Conservation (phyloP, 2,113 vertebrate genomes). For the Trematocara unimaculatum region DNA sequence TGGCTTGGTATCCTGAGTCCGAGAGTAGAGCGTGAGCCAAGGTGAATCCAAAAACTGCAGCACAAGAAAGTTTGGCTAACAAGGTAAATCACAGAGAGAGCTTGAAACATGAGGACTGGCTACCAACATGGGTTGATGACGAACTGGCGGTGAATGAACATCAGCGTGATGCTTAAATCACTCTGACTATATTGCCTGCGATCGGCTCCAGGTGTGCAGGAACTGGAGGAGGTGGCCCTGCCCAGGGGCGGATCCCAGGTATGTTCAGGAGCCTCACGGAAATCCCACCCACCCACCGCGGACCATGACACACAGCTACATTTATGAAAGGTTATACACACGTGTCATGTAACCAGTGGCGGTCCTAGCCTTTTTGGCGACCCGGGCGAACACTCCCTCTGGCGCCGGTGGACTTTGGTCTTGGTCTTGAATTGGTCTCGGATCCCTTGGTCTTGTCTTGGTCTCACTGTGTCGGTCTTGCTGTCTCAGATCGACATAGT, state of each 20-base stretch:
- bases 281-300: background rate
- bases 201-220: background rate
- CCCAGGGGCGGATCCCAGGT: background rate
- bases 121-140: background rate
- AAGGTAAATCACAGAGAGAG: background rate
- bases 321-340: background rate
- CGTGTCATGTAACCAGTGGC: background rate
- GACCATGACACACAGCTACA: background rate
- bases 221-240: background rate
- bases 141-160: fast-evolving
- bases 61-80: background rate
- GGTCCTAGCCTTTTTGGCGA: background rate
- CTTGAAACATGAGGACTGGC: background rate
- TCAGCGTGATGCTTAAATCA: background rate
- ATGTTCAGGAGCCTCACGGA: background rate
- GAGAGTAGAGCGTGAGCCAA: background rate
- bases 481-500: too few relatives aligned
- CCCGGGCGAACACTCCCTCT: background rate
- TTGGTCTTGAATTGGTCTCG: too few relatives aligned
- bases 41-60: background rate
- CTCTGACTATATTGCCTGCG: background rate
- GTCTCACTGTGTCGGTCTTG: too few relatives aligned
- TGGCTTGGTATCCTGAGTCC: background rate
- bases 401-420: too few relatives aligned
- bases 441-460: too few relatives aligned